Evolutionary conservation across 1,140 invertebrate species (phyloP).

Genomic region (Nasonia giraulti): DNA sequence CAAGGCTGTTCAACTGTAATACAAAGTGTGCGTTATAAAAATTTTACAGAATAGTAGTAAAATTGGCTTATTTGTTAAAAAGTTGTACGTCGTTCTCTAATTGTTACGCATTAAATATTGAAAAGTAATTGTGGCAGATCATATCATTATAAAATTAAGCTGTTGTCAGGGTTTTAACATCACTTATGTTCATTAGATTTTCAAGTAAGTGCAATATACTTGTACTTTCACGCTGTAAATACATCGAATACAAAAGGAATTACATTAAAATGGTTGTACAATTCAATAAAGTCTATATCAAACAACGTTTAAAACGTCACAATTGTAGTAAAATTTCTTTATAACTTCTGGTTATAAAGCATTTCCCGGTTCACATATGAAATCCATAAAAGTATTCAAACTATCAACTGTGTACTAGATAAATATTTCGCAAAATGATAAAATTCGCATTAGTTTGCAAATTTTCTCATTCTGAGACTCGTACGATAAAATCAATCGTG

Average conservation of each 20-base stretch:
- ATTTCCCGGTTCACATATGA: neutral
- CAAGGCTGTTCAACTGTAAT: conserved; percentile 41
- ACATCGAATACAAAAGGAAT: neutral
- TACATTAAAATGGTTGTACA: neutral
- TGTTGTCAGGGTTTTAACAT: neutral
- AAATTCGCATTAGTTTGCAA: neutral
- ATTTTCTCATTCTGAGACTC: no score
- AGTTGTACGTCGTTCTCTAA: neutral
- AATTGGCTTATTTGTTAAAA: neutral
- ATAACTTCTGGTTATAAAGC: neutral
- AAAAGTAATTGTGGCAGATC: no score
- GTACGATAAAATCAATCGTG: neutral
- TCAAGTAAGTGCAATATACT: neutral
- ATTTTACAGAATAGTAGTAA: neutral
- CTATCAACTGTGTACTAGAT: neutral
- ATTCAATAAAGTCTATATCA: neutral
- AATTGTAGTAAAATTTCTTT: neutral
- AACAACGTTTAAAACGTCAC: neutral
- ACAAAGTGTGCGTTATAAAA: neutral
- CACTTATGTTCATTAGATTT: no score
- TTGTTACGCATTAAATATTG: neutral
- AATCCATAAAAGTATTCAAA: neutral
- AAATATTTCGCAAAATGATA: neutral
- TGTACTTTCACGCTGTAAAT: neutral
- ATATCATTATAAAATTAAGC: neutral